Percentiles rank a stretch among this genome's conserved stretches.
Evolutionary conservation across 1,140 invertebrate species (phyloP).

Genomic region (Pseudomyrmex cubaensis): DNA sequence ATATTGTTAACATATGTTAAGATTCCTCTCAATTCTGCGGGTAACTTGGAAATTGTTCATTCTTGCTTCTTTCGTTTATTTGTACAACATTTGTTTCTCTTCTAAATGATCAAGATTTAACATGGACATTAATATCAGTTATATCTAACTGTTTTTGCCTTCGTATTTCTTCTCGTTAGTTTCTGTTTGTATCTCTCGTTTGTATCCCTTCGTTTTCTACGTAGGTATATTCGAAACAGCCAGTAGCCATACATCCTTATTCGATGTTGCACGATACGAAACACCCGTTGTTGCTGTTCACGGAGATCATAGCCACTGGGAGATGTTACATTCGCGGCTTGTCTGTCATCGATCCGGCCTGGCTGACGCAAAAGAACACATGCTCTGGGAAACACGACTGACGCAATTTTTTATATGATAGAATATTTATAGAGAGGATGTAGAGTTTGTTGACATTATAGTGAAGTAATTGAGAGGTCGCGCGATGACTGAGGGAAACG

Average conservation of each 20-base stretch:
- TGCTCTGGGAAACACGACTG: conserved; percentile 53
- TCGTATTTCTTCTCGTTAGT: not conserved
- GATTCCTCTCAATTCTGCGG: too few relatives aligned
- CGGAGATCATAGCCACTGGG: conserved; percentile 94
- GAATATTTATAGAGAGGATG: conserved; percentile 48
- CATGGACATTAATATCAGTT: not conserved
- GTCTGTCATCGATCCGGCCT: conserved; percentile 90
- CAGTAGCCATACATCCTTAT: conserved; percentile 93
- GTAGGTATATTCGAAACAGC: conserved; percentile 87
- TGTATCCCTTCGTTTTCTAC: conserved; percentile 31
- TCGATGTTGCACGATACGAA: conserved; percentile 91
- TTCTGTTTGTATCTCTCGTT: not conserved
- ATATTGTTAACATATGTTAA: too few relatives aligned
- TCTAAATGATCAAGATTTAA: conserved; percentile 4
- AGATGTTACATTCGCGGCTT: conserved; percentile 93
- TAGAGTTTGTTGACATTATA: conserved; percentile 31
- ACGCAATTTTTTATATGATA: conserved; percentile 35
- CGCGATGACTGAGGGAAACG: not conserved
- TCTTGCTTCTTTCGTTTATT: not conserved
- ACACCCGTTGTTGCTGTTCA: conserved; percentile 93
- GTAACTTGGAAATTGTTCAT: not conserved
- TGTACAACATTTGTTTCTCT: not conserved
- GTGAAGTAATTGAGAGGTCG: conserved; percentile 16
- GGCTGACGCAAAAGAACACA: conserved; percentile 86
- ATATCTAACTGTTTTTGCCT: not conserved